Evolutionary conservation across 2,888 invertebrate species (phyloP).

Genomic region (Minunthozetes semirufus): DNA sequence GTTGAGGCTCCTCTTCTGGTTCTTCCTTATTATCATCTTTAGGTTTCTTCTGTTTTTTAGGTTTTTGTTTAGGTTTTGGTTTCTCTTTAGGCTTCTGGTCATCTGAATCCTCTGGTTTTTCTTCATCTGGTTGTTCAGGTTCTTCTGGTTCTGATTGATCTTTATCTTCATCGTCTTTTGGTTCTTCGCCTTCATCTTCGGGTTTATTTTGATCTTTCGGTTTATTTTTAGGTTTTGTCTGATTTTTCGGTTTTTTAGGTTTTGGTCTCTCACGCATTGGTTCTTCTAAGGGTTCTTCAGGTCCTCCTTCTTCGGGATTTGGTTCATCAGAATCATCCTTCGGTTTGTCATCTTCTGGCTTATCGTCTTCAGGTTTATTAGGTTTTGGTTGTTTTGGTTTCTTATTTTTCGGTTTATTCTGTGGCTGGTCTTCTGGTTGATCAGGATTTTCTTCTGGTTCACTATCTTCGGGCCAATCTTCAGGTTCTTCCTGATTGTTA

Average conservation of each 20-base stretch:
- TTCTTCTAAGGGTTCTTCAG: background rate
- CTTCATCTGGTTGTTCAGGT: background rate
- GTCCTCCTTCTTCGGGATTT: background rate
- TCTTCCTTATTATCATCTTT: background rate
- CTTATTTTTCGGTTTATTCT: background rate
- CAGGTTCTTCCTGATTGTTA: background rate
- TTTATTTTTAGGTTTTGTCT: background rate
- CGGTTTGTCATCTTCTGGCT: background rate
- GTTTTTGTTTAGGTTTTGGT: background rate
- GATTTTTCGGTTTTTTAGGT: background rate
- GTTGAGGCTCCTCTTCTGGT: background rate
- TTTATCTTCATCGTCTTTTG: background rate
- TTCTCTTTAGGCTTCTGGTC: background rate
- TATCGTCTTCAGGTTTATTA: too few species aligned
- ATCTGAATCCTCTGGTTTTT: background rate
- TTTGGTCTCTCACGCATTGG: background rate
- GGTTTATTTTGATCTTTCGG: background rate
- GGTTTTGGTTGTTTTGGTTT: background rate
- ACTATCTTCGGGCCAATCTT: background rate
- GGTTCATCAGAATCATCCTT: background rate
- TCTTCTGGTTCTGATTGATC: background rate
- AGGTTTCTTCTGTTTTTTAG: background rate
- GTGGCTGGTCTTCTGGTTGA: too few species aligned
- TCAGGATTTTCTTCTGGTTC: background rate
- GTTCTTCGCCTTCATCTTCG: background rate